Base-by-base conservation (phyloP, 2,113 vertebrate genomes). In the Saccopteryx bilineata region DNA sequence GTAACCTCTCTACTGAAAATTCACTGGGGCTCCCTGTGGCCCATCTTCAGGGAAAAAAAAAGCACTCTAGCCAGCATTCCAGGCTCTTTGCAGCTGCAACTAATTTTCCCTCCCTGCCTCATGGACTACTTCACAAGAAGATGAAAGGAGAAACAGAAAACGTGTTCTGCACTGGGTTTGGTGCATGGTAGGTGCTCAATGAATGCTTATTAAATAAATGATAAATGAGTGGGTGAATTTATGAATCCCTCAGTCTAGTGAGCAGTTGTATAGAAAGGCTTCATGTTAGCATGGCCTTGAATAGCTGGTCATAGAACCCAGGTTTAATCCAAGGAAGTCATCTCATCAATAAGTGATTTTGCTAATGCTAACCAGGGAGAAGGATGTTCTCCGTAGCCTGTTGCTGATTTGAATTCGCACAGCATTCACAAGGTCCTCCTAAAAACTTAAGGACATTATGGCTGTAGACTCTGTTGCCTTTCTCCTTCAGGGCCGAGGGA, bases 171-270 rank as follows among this genome's bases (percentile, higher is more conserved):
- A 11, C 13, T 68, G 39, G 60, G 9, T 31, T 92, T 63, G 56
- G 71, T 61, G 11, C 33, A 18, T 54, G 33, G 66, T n/a, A 90
- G n/a, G 76, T 61, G 46, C 26, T 90, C 61, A 65, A 4, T n/a
- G 60, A 86, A 78, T 58, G 52, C 19, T 95, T 87, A 79, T 50
- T 93, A 75, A 95, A 66, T 69, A 74, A 75, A 84, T 83, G 78
- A 46, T 48, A 68, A 56, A 79, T 46, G 9, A 69, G 69, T 63
- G 52, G 46, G 58, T 54, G n/a, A 74, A 46, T 72, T 48, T 75
- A 66, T 60, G 66, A 76, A 61, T 84, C 60, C 46, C 4, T 84
- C 24, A 61, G 58, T 8, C 78, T 85, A 48, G 21, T 65, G 71
- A 65, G 58, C 7, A 19, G 46, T 71, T 21, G 68, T 83, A 91